Percentiles rank a stretch among this genome's conserved stretches.
phyloP scores from a whole-genome alignment of 2,797 vertebrate genomes.

The Diceros bicornis region DNA sequence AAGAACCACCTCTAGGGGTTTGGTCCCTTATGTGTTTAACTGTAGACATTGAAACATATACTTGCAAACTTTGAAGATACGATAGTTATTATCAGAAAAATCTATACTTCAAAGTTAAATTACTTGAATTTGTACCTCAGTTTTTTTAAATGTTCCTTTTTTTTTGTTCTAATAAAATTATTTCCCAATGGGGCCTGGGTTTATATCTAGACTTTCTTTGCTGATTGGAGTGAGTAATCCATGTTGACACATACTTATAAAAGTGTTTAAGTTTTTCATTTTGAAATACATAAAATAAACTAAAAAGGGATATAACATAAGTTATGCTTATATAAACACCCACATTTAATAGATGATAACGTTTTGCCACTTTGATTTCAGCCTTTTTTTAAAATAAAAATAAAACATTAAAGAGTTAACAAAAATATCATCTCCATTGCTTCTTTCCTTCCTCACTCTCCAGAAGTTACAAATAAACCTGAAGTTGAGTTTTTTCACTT shows the following conservation, averaged over 20 bases:
- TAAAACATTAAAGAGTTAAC: background rate
- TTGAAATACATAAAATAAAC: background rate
- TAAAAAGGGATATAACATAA: background rate
- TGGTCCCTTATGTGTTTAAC: background rate
- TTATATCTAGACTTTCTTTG: background rate
- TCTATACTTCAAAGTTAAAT: background rate
- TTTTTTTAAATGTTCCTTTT: background rate
- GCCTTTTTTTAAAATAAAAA: background rate
- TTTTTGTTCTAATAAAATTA: background rate
- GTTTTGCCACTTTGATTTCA: background rate
- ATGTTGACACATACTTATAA: background rate
- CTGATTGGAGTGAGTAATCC: background rate
- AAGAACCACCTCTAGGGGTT: background rate
- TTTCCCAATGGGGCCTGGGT: background rate
- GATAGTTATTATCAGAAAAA: background rate
- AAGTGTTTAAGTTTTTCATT: background rate
- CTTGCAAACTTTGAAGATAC: background rate
- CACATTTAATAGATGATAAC: background rate
- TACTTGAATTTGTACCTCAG: background rate
- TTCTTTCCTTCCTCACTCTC: background rate
- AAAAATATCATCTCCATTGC: background rate
- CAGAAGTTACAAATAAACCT: background rate
- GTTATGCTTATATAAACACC: background rate
- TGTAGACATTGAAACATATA: background rate
- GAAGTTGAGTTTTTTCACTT: background rate